Evolutionary conservation across 2,113 vertebrate genomes (phyloP).

Genomic region (Rostratula benghalensis): DNA sequence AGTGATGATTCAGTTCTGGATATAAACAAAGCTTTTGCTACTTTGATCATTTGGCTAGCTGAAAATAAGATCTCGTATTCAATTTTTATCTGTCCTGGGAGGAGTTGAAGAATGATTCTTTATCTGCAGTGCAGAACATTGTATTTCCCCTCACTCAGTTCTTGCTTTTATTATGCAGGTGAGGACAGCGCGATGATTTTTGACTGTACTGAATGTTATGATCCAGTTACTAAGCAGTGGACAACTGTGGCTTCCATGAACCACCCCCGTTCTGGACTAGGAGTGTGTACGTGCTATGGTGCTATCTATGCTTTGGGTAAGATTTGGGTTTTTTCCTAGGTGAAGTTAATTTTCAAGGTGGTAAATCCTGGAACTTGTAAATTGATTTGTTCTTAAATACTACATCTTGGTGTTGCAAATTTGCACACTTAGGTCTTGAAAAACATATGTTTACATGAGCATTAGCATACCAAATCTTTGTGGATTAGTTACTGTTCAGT

Average conservation of each 20-base stretch:
- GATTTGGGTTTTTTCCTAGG: conserved; percentile 60
- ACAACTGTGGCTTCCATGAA: conserved; percentile 92
- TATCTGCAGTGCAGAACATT: neutral
- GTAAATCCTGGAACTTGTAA: neutral
- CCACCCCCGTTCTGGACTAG: conserved; percentile 92
- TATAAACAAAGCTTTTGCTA: neutral
- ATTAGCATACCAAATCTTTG: neutral
- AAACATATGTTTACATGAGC: neutral
- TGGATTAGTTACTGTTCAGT: neutral
- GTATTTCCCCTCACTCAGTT: neutral
- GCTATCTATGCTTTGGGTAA: conserved; percentile 95
- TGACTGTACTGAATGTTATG: conserved; percentile 94
- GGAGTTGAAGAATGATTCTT: neutral
- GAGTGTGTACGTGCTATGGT: conserved; percentile 91
- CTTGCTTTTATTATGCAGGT: conserved; percentile 73
- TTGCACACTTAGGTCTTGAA: neutral
- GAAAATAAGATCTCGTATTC: neutral
- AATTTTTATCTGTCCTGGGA: neutral
- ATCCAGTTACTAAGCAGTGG: conserved; percentile 97
- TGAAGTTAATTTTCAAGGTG: neutral
- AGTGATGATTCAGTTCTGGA: neutral
- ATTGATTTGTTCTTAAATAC: neutral
- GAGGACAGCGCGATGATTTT: conserved; percentile 98
- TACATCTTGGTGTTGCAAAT: neutral
- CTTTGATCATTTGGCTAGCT: neutral